Percentiles rank a stretch among this genome's conserved stretches.
These are phyloP conservation scores for Acipenser oxyrinchus DNA, from an alignment of 2,797 vertebrate species.

Conservation along the genomic window DNA sequence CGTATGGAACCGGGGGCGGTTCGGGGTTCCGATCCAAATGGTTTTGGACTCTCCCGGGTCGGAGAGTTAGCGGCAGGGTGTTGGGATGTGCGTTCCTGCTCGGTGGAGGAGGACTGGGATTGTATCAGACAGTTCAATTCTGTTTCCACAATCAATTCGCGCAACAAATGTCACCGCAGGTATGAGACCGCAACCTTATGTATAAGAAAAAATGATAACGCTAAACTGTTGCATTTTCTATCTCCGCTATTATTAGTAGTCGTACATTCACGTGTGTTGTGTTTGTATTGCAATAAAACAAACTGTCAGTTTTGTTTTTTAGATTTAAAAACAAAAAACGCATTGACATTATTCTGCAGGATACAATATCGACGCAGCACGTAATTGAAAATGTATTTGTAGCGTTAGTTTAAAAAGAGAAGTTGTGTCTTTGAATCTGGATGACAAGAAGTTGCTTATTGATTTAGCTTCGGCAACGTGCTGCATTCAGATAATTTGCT, in stretches of 20 bases:
- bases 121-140: constrained; percentile 49
- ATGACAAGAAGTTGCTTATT: too few relatives aligned
- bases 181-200: background rate
- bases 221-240: too few relatives aligned
- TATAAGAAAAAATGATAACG: too few relatives aligned
- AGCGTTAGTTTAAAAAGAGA: too few relatives aligned
- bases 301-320: background rate
- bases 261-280: too few relatives aligned
- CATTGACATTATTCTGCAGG: background rate
- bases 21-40: constrained; percentile 26
- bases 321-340: background rate
- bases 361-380: too few relatives aligned
- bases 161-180: constrained; percentile 25
- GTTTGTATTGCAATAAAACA: too few relatives aligned
- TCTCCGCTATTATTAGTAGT: too few relatives aligned
- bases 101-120: constrained; percentile 52
- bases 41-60: constrained; percentile 17
- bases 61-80: constrained; percentile 28
- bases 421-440: too few relatives aligned
- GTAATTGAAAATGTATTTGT: too few relatives aligned
- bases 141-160: constrained; percentile 46
- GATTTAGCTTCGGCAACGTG: too few relatives aligned
- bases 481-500: too few relatives aligned
- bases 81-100: constrained; percentile 54
- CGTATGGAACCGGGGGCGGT: constrained; percentile 28